phyloP scores from a whole-genome alignment of 2,888 invertebrate genomes.

The Spodoptera picta region DNA sequence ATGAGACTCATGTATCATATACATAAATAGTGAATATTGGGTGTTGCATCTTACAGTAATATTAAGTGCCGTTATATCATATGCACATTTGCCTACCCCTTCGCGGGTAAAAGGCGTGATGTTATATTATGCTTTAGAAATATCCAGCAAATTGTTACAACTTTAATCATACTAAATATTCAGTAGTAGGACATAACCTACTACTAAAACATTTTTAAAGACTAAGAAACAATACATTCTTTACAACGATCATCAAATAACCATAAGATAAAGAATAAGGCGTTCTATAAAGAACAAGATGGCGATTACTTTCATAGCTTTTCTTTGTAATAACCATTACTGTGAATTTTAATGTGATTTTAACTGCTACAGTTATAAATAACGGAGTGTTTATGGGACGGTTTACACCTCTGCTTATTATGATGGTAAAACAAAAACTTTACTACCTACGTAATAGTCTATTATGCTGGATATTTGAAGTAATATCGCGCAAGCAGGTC shows the following conservation, averaged over 20 bases:
- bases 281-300: constrained; percentile 27
- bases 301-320: constrained; percentile 39
- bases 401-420: constrained; percentile 43
- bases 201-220: too few relatives aligned
- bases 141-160: too few relatives aligned
- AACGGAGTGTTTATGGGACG: constrained; percentile 40
- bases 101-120: too few relatives aligned
- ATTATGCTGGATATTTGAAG: constrained; percentile 7
- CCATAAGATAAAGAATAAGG: constrained; percentile 23
- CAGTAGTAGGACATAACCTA: too few relatives aligned
- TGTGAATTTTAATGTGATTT: constrained; percentile 43
- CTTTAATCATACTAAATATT: too few relatives aligned
- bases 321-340: constrained; percentile 43
- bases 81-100: too few relatives aligned
- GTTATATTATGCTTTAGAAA: too few relatives aligned
- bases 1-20: too few relatives aligned
- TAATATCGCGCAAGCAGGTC: background rate
- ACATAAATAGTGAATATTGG: too few relatives aligned
- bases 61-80: too few relatives aligned
- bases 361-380: constrained; percentile 47
- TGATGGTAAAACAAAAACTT: constrained; percentile 30
- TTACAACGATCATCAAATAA: constrained; percentile 25
- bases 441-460: constrained; percentile 31
- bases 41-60: too few relatives aligned
- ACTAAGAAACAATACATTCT: background rate